phyloP scores from a whole-genome alignment of 2,113 vertebrate species.

The Eulemur rufifrons region DNA sequence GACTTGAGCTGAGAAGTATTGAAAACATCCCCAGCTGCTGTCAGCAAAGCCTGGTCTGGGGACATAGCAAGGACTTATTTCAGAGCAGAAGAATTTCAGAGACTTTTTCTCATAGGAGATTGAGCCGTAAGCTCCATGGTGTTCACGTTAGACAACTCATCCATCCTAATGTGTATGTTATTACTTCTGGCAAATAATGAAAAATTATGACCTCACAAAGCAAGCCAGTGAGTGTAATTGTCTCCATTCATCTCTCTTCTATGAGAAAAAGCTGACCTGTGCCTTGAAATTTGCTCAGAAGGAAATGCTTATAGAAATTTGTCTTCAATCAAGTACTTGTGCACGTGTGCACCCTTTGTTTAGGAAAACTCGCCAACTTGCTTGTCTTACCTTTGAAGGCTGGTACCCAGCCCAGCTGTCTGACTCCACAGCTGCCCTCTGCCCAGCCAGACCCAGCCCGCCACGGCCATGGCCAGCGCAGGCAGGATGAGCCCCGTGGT shows the following conservation, averaged over 20 bases:
- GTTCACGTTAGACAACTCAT: background rate
- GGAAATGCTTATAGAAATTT: constrained; percentile 65
- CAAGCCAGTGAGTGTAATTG: constrained; percentile 37
- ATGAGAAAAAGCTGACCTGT: background rate
- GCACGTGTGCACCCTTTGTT: constrained; percentile 41
- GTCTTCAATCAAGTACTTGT: constrained; percentile 28
- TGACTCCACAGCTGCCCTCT: background rate
- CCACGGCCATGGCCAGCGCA: background rate
- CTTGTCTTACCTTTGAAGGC: constrained; percentile 38
- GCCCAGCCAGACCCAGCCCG: background rate
- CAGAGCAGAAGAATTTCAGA: background rate
- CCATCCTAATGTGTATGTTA: background rate
- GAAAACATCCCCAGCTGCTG: background rate
- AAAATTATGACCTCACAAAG: constrained; percentile 59
- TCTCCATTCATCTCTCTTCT: constrained; percentile 41
- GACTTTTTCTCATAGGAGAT: background rate
- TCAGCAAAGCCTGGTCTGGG: background rate
- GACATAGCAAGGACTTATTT: background rate
- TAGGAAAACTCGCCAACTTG: background rate
- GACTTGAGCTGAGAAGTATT: background rate
- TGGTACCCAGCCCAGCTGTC: background rate
- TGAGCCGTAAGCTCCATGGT: background rate
- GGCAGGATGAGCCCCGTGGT: background rate
- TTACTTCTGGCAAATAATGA: constrained; percentile 59
- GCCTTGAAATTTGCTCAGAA: constrained; percentile 32